Conservation (phyloP, 1,140 invertebrate species). For the Cecropterus lyciades region DNA sequence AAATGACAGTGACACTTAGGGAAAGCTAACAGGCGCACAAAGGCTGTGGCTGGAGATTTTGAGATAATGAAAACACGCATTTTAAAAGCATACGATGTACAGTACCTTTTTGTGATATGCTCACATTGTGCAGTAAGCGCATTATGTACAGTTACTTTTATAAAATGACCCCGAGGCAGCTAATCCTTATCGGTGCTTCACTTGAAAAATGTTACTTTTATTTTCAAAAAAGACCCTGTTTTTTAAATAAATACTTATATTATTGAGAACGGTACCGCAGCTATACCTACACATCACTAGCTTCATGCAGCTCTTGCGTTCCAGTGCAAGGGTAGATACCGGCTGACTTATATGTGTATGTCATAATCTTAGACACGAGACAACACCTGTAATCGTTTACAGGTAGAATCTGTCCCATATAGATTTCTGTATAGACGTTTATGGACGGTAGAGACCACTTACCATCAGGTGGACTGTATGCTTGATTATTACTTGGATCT, state of each 20-base stretch:
- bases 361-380: too few species aligned
- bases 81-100: slow-evolving; percentile 60
- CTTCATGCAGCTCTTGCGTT: too few species aligned
- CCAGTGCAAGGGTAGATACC: too few species aligned
- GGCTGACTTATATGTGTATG: too few species aligned
- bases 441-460: too few species aligned
- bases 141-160: slow-evolving; percentile 53
- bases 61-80: slow-evolving; percentile 57
- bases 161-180: slow-evolving; percentile 39
- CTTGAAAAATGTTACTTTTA: slow-evolving; percentile 17
- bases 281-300: too few species aligned
- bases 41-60: slow-evolving; percentile 46
- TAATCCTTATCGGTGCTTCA: slow-evolving; percentile 30
- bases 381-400: too few species aligned
- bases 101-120: slow-evolving; percentile 55
- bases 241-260: not conserved
- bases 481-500: too few species aligned
- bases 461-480: too few species aligned
- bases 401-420: too few species aligned
- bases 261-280: not conserved
- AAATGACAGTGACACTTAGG: slow-evolving; percentile 54
- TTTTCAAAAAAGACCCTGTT: slow-evolving; percentile 4
- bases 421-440: too few species aligned
- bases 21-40: slow-evolving; percentile 69
- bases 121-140: slow-evolving; percentile 41